A percentile compares a stretch with the other conserved stretches of the same genome.
Conservation (phyloP, 1,140 invertebrate genomes). For the Drosophila tani region DNA sequence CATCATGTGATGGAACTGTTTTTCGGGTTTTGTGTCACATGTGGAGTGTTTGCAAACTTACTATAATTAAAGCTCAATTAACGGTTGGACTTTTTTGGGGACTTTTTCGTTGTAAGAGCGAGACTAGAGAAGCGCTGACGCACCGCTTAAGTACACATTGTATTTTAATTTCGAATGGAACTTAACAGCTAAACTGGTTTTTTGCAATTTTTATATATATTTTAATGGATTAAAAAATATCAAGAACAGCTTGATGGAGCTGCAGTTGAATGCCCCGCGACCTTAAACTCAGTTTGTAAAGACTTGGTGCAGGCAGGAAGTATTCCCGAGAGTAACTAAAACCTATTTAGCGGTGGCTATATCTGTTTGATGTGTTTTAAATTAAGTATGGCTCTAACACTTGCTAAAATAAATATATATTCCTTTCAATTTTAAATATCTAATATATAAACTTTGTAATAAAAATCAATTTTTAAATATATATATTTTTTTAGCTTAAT, state of each 20-base stretch:
- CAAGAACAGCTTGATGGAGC: not conserved
- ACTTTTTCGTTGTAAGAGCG: conserved; percentile 29
- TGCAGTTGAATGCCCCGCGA: conserved; percentile 8
- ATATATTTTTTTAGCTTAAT: too few relatives aligned
- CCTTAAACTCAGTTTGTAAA: not conserved
- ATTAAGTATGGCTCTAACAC: too few relatives aligned
- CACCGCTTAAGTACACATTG: conserved; percentile 23
- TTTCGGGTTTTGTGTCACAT: conserved; percentile 37
- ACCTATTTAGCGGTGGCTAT: too few relatives aligned
- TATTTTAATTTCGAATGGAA: conserved; percentile 24
- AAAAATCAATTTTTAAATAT: too few relatives aligned
- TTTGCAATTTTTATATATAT: conserved; percentile 7
- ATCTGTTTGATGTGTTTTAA: too few relatives aligned
- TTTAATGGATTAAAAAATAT: not conserved
- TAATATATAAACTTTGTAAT: too few relatives aligned
- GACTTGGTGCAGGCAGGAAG: not conserved
- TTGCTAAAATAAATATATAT: too few relatives aligned
- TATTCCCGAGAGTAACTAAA: not conserved
- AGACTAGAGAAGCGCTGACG: conserved; percentile 13
- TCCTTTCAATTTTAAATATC: too few relatives aligned
- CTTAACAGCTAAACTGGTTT: conserved; percentile 20
- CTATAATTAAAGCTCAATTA: conserved; percentile 49
- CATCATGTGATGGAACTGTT: conserved; percentile 22
- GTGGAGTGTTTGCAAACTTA: conserved; percentile 28
- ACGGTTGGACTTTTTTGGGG: conserved; percentile 21